phyloP scores from a whole-genome alignment of 2,888 invertebrate species.

The Camptogramma bilineatum region DNA sequence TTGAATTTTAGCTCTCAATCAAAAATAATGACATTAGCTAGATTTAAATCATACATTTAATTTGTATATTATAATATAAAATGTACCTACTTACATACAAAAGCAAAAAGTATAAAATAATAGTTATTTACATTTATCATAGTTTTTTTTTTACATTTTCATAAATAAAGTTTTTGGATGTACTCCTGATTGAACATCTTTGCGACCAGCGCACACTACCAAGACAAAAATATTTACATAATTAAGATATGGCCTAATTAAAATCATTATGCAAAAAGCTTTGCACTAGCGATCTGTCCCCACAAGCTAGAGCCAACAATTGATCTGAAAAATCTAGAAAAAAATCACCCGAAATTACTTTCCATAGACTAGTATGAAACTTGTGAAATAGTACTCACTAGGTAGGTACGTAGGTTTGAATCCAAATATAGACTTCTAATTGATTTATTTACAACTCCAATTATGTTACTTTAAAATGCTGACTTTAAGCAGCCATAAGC shows the following conservation, averaged over 20 bases:
- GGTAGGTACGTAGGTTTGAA: too few species aligned
- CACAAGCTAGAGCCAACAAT: not conserved
- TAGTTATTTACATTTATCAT: not conserved
- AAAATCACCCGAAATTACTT: not conserved
- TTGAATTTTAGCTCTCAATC: not conserved
- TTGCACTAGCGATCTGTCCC: not conserved
- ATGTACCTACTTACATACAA: not conserved
- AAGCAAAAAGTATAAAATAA: not conserved
- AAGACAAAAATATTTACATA: not conserved
- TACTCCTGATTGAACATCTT: not conserved
- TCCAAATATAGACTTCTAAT: too few species aligned
- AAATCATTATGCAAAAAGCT: not conserved
- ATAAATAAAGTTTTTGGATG: not conserved
- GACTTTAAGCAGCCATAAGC: too few species aligned
- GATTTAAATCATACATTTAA: not conserved
- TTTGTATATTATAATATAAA: not conserved
- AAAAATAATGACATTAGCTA: not conserved
- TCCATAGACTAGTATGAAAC: too few species aligned
- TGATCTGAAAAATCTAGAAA: not conserved
- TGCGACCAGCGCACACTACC: constrained; percentile 4
- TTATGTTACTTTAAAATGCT: not conserved
- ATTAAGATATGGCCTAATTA: not conserved
- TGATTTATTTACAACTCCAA: too few species aligned
- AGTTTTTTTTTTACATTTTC: not conserved
- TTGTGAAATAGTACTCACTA: too few species aligned